Percentiles rank a stretch among this genome's conserved stretches.
Conservation (phyloP, 2,797 vertebrate genomes). For the Darevskia mixta region DNA sequence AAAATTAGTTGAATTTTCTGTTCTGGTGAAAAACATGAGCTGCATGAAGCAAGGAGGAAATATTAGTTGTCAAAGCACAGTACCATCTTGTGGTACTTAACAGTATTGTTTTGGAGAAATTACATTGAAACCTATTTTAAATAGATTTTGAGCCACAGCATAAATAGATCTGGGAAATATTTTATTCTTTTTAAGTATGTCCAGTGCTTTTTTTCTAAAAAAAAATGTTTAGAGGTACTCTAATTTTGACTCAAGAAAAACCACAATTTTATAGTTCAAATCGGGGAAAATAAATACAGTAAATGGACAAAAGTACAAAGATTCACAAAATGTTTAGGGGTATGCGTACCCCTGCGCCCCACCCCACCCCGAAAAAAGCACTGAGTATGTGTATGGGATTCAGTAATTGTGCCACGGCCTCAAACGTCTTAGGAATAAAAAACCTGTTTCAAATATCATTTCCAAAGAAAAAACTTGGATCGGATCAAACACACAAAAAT, state of each 20-base stretch:
- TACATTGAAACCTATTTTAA: neutral
- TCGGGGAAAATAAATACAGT: too few species aligned
- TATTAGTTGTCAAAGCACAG: neutral
- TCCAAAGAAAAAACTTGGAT: neutral
- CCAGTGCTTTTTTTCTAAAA: too few species aligned
- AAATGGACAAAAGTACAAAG: too few species aligned
- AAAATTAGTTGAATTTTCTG: neutral
- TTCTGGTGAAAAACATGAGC: constrained; percentile 11
- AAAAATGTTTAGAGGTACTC: too few species aligned
- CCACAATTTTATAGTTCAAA: too few species aligned
- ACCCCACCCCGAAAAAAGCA: neutral
- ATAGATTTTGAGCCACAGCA: neutral
- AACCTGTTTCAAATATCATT: neutral
- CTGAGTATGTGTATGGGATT: too few species aligned
- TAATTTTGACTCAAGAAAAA: too few species aligned
- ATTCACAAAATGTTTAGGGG: too few species aligned
- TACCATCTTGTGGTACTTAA: constrained; percentile 68
- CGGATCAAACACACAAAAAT: neutral
- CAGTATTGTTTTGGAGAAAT: constrained; percentile 11
- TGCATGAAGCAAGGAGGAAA: neutral
- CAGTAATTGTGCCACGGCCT: neutral
- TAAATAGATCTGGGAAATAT: neutral
- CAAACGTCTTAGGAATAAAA: neutral
- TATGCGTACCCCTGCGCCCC: too few species aligned
- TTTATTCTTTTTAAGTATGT: too few species aligned